phyloP scores from a whole-genome alignment of 2,113 vertebrate species.

The Centropus unirufus region DNA sequence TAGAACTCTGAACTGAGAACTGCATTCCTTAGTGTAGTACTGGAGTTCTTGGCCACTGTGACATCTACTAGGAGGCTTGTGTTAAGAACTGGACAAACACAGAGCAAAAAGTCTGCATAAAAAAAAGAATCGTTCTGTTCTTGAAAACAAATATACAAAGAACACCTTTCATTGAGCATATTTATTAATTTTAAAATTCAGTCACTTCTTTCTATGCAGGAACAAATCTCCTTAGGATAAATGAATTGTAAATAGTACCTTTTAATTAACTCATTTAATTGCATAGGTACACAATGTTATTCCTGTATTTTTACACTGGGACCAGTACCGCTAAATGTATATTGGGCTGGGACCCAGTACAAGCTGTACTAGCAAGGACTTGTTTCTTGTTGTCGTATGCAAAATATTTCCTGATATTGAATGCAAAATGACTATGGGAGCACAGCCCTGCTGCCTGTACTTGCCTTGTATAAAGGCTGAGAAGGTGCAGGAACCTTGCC shows the following conservation, averaged over 20 bases:
- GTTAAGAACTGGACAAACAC: not conserved
- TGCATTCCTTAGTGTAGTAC: not conserved
- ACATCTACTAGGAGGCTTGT: not conserved
- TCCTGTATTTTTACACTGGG: not conserved
- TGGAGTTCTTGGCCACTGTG: not conserved
- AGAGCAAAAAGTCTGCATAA: not conserved
- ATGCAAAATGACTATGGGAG: fast-evolving
- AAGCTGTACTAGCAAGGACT: not conserved
- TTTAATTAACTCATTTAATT: not conserved
- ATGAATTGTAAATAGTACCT: not conserved
- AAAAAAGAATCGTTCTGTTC: not conserved
- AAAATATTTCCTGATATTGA: not conserved
- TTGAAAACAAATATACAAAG: not conserved
- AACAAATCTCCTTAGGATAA: not conserved
- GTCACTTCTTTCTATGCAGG: fast-evolving
- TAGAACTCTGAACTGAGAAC: not conserved
- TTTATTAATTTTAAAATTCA: not conserved
- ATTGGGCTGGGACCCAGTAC: not conserved
- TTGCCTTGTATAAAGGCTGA: not conserved
- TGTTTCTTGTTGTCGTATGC: not conserved
- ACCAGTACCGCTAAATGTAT: not conserved
- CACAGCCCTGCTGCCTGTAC: fast-evolving
- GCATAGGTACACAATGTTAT: not conserved
- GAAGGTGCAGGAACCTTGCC: not conserved
- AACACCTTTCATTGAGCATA: fast-evolving